Evolutionary conservation across 1,140 invertebrate species (phyloP).

Genomic region (Centruroides sculpturatus): DNA sequence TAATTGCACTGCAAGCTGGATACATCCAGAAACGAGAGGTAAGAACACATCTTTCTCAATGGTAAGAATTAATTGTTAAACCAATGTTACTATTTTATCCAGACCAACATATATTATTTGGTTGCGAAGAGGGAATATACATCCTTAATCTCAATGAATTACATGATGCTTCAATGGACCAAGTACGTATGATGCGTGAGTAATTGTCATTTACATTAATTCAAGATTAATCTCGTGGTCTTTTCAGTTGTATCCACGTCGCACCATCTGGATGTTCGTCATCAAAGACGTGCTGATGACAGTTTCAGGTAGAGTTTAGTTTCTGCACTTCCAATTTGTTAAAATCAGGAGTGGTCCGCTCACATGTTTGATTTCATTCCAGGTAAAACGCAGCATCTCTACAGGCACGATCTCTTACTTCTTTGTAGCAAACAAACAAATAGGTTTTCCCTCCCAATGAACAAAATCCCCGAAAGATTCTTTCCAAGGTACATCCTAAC

Average conservation of each 20-base stretch:
- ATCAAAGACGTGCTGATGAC: conserved; percentile 98
- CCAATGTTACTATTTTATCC: conserved; percentile 8
- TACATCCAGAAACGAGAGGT: conserved; percentile 82
- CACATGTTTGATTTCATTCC: conserved; percentile 16
- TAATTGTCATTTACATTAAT: too few relatives aligned
- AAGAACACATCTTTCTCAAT: background rate
- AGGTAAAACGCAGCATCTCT: conserved; percentile 90
- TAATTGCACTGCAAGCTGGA: conserved; percentile 94
- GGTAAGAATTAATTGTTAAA: background rate
- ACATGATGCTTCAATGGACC: conserved; percentile 92
- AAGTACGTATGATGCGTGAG: conserved; percentile 30
- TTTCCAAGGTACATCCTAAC: conserved; percentile 46
- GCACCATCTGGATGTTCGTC: conserved; percentile 97
- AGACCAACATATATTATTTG: conserved; percentile 91
- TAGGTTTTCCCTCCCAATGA: conserved; percentile 79
- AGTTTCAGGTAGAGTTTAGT: conserved; percentile 53
- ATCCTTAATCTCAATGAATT: conserved; percentile 94
- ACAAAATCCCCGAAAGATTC: conserved; percentile 83
- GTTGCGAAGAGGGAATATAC: conserved; percentile 94
- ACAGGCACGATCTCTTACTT: conserved; percentile 83
- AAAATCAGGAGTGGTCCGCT: background rate
- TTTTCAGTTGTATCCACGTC: conserved; percentile 59
- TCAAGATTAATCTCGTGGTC: too few relatives aligned
- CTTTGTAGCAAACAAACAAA: conserved; percentile 61
- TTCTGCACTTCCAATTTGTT: background rate